These are phyloP conservation scores for Papilio gigon DNA, from an alignment of 2,888 invertebrate genomes.

Conservation along the genomic window DNA sequence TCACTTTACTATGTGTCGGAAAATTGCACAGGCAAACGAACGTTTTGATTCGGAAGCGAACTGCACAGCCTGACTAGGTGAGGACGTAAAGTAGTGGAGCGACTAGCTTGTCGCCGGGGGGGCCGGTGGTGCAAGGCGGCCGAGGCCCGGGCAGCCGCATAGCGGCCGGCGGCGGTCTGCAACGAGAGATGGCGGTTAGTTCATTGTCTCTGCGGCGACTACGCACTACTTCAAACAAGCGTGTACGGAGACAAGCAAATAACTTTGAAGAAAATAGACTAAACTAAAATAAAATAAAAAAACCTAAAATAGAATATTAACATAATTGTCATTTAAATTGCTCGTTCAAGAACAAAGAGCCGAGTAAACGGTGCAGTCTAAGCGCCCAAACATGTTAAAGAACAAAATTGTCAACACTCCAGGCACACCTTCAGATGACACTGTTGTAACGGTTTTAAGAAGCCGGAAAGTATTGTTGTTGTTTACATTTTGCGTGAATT, in stretches of 20 bases:
- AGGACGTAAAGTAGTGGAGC: conserved; percentile 51
- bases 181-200: conserved; percentile 47
- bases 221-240: conserved; percentile 1
- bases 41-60: conserved; percentile 39
- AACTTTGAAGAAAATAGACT: conserved; percentile 6
- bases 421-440: conserved; percentile 1
- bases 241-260: neutral
- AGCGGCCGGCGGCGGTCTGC: conserved; percentile 66
- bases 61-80: conserved; percentile 50
- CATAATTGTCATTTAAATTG: conserved; percentile 10
- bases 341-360: neutral
- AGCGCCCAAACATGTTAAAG: neutral
- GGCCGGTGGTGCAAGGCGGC: conserved; percentile 51
- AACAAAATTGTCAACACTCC: neutral
- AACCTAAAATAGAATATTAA: no score
- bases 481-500: neutral
- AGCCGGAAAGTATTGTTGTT: conserved; percentile 16
- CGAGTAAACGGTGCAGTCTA: neutral
- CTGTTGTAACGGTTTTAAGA: neutral
- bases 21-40: conserved; percentile 60
- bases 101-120: conserved; percentile 57
- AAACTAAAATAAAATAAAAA: no score
- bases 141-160: conserved; percentile 53
- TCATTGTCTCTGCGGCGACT: conserved; percentile 8
- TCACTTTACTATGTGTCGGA: conserved; percentile 64